Conservation (phyloP, 2,888 invertebrate genomes). For the Callinectes sapidus region DNA sequence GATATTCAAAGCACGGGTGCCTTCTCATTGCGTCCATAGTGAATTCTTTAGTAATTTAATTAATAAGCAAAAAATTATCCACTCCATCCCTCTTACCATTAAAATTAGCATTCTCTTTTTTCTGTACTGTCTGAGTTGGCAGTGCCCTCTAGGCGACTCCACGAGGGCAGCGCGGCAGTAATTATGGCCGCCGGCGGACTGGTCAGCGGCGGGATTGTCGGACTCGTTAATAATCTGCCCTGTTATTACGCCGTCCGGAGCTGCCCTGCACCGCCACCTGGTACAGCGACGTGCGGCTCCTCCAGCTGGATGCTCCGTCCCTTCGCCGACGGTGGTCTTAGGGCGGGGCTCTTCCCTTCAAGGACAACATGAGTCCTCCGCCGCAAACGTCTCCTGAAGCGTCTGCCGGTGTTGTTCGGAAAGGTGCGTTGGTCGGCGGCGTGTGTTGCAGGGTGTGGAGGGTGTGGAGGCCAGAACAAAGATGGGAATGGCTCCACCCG, state of each 20-base stretch:
- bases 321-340: slow-evolving; percentile 16
- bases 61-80: slow-evolving; percentile 14
- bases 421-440: slow-evolving; percentile 5
- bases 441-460: neutral
- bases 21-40: neutral
- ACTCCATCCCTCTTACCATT: slow-evolving; percentile 5
- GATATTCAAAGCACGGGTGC: neutral
- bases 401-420: neutral
- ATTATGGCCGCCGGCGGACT: slow-evolving; percentile 26
- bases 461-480: slow-evolving; percentile 28
- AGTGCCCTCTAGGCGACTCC: neutral
- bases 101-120: slow-evolving; percentile 38
- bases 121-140: neutral
- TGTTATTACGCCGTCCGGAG: slow-evolving; percentile 29
- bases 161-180: slow-evolving; percentile 26
- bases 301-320: neutral
- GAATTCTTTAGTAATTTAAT: slow-evolving; percentile 38
- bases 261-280: slow-evolving; percentile 24
- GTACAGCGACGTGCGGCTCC: slow-evolving; percentile 21
- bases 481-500: slow-evolving; percentile 22
- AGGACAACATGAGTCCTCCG: neutral
- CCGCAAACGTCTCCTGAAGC: slow-evolving; percentile 27
- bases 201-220: slow-evolving; percentile 22
- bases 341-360: slow-evolving; percentile 12
- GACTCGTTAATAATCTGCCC: slow-evolving; percentile 36